phyloP scores from a whole-genome alignment of 2,113 vertebrate genomes.

The Zingel zingel region DNA sequence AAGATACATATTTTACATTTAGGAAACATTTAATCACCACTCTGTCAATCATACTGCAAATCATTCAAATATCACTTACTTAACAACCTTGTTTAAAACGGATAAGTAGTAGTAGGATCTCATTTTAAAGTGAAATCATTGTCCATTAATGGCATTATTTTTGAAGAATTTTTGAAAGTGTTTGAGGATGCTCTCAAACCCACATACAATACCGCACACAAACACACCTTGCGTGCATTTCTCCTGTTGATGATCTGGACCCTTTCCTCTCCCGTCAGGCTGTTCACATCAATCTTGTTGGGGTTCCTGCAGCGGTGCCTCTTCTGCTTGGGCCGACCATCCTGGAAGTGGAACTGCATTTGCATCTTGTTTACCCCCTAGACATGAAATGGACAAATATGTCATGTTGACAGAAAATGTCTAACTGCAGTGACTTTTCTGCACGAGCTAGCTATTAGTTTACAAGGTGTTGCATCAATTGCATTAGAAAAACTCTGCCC shows the following conservation, averaged over 20 bases:
- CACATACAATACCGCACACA: not conserved
- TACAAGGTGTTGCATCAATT: too few species aligned
- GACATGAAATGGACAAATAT: not conserved
- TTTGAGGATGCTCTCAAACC: not conserved
- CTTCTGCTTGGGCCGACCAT: slow-evolving; percentile 97
- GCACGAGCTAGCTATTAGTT: not conserved
- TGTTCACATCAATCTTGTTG: slow-evolving; percentile 98
- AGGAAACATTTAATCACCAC: not conserved
- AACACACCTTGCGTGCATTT: slow-evolving; percentile 95
- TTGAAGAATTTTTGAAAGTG: not conserved
- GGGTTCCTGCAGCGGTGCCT: slow-evolving; percentile 97
- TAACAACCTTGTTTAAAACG: not conserved
- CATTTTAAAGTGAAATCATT: too few species aligned
- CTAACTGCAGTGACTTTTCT: not conserved
- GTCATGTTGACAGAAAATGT: not conserved
- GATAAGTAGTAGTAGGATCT: not conserved
- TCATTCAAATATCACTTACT: not conserved
- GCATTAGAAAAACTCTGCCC: too few species aligned
- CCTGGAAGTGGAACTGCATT: slow-evolving; percentile 93
- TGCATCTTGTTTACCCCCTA: slow-evolving; percentile 87
- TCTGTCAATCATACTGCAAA: not conserved
- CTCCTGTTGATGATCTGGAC: slow-evolving; percentile 98
- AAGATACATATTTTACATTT: not conserved
- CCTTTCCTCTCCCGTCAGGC: slow-evolving; percentile 96
- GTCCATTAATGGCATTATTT: not conserved